Evolutionary conservation across 2,797 vertebrate species (phyloP).

Genomic region (Labroides dimidiatus): DNA sequence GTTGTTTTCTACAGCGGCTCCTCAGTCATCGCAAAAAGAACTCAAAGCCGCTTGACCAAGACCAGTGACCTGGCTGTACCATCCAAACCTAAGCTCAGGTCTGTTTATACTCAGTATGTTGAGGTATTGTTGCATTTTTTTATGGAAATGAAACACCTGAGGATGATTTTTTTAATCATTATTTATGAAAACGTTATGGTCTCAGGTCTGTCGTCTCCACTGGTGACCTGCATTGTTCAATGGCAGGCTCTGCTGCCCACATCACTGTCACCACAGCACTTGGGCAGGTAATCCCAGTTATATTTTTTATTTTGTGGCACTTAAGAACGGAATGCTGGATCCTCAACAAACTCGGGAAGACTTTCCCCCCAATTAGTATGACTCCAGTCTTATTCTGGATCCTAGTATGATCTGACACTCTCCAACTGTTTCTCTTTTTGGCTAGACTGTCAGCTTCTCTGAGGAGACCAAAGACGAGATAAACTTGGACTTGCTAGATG

Average conservation of each 20-base stretch:
- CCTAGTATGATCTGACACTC: too few relatives aligned
- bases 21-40: slow-evolving; percentile 39
- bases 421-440: not conserved
- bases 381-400: not conserved
- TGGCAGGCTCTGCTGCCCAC: slow-evolving; percentile 62
- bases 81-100: slow-evolving; percentile 67
- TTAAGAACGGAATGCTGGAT: not conserved
- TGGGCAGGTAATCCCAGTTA: slow-evolving; percentile 80
- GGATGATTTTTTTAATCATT: not conserved
- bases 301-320: not conserved
- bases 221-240: slow-evolving; percentile 64
- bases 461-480: slow-evolving; percentile 84
- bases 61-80: not conserved
- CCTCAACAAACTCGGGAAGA: too few relatives aligned
- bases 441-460: slow-evolving; percentile 82
- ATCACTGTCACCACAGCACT: slow-evolving; percentile 86
- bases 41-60: slow-evolving; percentile 53
- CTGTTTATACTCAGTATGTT: not conserved
- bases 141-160: not conserved
- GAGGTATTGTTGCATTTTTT: not conserved
- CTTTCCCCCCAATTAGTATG: too few relatives aligned
- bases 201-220: slow-evolving; percentile 62
- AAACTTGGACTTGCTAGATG: slow-evolving; percentile 84
- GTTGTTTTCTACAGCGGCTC: slow-evolving; percentile 18
- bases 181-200: not conserved